Base-by-base conservation (phyloP, 2,797 vertebrate species). In the Rhinophrynus dorsalis region DNA sequence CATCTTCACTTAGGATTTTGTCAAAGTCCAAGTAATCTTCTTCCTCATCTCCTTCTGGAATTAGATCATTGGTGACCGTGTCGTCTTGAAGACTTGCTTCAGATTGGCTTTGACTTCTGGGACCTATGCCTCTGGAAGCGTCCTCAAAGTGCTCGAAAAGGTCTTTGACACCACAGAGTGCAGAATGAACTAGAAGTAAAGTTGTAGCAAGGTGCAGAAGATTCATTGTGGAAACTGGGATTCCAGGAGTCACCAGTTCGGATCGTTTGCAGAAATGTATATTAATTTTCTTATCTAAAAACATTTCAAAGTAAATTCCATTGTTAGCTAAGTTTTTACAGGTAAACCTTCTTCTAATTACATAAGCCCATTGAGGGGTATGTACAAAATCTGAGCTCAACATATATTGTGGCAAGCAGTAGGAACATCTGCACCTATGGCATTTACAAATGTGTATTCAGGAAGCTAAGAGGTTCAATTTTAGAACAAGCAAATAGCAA, bases 1-100 rank as follows among this genome's bases (percentile, higher is more conserved):
- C 94, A 1, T 92, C 92, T 9, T 91, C 91, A 0, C 78, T 68
- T 50, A 99, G 45, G 56, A 98, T 80, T 80, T 87, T 91, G 38
- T 96, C 96, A 0, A 97, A 88, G 50, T 99, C 96, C 13, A 99
- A 76, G 2, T 99, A 99, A 75, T 99, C 97, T 0, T 96, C 94
- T 0, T 97, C 94, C 9, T 97, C 96, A 44, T 94, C 93, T 44
- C 87, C 95, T 17, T 95, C 96, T 20, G 86, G 68, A 23, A 94
- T 78, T 6, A 97, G 89, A 58, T 96, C 95, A 0, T 92, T 94
- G 5, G 97, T 99, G 74, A 99, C 90, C 0, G 97, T 99, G 77
- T 99, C 96, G 78, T 96, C 95, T 71, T 89, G 92, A 79, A 98
- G 94, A 79, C 0, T 89, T 57, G 83, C 65, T 50, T 88, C 48